A percentile compares a stretch with the other conserved stretches of the same genome.
Conservation (phyloP, 1,140 invertebrate species). For the Drosophila auraria region DNA sequence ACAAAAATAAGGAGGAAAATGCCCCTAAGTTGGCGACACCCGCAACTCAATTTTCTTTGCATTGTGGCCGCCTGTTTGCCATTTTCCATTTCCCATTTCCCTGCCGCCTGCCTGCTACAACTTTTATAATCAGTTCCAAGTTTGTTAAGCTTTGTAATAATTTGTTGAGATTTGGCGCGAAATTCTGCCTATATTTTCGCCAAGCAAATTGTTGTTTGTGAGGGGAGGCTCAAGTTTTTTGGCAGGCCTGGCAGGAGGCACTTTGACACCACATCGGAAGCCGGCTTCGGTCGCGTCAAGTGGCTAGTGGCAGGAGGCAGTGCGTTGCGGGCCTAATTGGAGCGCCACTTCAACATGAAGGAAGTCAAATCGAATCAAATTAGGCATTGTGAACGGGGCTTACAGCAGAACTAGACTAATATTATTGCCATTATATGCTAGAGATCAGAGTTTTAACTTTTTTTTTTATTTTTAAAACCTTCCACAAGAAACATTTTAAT, state of each 20-base stretch:
- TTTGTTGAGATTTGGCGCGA: conserved; percentile 78
- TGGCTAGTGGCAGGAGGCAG: conserved; percentile 14
- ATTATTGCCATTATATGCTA: too few species aligned
- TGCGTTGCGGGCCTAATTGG: conserved; percentile 41
- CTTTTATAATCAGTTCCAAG: conserved; percentile 81
- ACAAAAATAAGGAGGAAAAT: conserved; percentile 9
- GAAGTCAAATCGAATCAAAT: conserved; percentile 36
- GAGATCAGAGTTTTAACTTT: background rate
- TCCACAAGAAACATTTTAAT: too few species aligned
- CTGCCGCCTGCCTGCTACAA: conserved; percentile 31
- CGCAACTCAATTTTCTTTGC: conserved; percentile 50
- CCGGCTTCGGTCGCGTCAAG: conserved; percentile 15
- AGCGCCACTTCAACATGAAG: conserved; percentile 28
- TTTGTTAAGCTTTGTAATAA: conserved; percentile 79
- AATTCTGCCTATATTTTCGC: conserved; percentile 38
- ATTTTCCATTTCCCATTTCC: conserved; percentile 18
- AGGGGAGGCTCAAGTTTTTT: conserved; percentile 12
- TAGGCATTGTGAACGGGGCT: conserved; percentile 4
- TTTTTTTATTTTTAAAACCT: too few species aligned
- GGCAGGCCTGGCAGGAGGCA: conserved; percentile 30
- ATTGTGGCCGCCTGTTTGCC: conserved; percentile 35
- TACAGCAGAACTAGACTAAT: background rate
- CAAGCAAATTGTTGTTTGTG: conserved; percentile 45
- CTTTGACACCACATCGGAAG: conserved; percentile 33
- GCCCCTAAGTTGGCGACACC: conserved; percentile 18